phyloP scores from a whole-genome alignment of 1,140 invertebrate species.

The Trichonephila inaurata region DNA sequence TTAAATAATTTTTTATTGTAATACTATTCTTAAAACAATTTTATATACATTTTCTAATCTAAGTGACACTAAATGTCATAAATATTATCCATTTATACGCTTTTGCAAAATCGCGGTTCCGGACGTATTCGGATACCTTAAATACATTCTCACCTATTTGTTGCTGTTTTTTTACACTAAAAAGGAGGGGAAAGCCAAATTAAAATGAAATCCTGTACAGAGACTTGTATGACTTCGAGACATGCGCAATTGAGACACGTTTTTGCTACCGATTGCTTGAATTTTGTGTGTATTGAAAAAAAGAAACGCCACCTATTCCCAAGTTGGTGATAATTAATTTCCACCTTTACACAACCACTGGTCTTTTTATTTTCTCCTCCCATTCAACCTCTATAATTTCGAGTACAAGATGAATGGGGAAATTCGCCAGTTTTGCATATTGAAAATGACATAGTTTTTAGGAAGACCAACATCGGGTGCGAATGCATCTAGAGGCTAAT shows the following conservation, averaged over 20 bases:
- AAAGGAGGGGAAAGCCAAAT: too few relatives aligned
- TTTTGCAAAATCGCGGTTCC: too few relatives aligned
- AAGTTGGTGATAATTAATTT: neutral
- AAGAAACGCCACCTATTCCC: neutral
- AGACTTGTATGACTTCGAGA: too few relatives aligned
- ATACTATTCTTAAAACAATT: too few relatives aligned
- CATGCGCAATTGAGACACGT: neutral
- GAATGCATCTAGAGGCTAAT: constrained; percentile 53
- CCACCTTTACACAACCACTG: neutral
- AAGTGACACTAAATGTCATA: too few relatives aligned
- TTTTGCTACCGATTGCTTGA: neutral
- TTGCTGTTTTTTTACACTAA: too few relatives aligned
- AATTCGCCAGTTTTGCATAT: neutral
- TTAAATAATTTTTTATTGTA: too few relatives aligned
- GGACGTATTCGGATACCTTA: too few relatives aligned
- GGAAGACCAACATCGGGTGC: neutral
- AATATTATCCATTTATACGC: too few relatives aligned
- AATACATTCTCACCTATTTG: too few relatives aligned
- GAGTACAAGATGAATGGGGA: neutral
- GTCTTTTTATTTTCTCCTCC: constrained; percentile 3
- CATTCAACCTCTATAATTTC: neutral
- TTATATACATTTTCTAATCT: too few relatives aligned
- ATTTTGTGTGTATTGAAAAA: neutral
- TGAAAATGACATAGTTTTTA: constrained; percentile 23
- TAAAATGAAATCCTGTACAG: too few relatives aligned